Evolutionary conservation across 2,888 invertebrate genomes (phyloP), one percentile per base, ranked within the genome.

Genomic region (Portevinia maculata): DNA sequence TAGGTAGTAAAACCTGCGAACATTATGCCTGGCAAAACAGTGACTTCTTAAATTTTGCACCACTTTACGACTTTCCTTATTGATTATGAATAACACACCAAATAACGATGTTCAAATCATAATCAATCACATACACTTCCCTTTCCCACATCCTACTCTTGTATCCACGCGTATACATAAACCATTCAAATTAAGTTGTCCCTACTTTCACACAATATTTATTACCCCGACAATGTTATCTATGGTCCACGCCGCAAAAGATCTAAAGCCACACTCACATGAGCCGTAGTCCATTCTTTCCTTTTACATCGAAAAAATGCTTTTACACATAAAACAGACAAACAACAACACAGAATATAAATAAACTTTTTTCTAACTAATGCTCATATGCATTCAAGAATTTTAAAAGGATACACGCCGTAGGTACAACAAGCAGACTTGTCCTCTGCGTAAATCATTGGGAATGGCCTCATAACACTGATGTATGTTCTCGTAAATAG

Each of bases 401-500:
- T 19, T 21, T 44, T 32, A 50, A 52, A 59, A 60, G 15, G 39
- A 41, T 50, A 34, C 32, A 71, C 41, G 50, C 59, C 57, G 41
- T 60, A 64, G n/a, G n/a, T 21, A 13, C 24, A 69, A 57, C 44
- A 59, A 50, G 13, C 28, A 50, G 24, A 59, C 41, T 50, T 50
- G 59, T 65, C 50, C 65, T 65, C 41, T 48, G 55, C 50, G 53
- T 74, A 74, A 74, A 74, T 74, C 74, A 74, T 74, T 57, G 74
- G 74, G 74, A 74, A 74, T 74, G 52, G 74, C 74, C 74, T 74
- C 74, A 74, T 74, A 74, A 74, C 74, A 74, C 74, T 74, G 74
- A 74, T 64, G 64, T 74, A 74, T 74, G 74, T 57, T 64, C 64
- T 74, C 74, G 65, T 74, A 74, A 74, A 74, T 74, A 74, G 74